Evolutionary conservation across 1,140 invertebrate species (phyloP), one percentile per base, ranked within the genome.

Genomic region (Chionoecetes opilio): DNA sequence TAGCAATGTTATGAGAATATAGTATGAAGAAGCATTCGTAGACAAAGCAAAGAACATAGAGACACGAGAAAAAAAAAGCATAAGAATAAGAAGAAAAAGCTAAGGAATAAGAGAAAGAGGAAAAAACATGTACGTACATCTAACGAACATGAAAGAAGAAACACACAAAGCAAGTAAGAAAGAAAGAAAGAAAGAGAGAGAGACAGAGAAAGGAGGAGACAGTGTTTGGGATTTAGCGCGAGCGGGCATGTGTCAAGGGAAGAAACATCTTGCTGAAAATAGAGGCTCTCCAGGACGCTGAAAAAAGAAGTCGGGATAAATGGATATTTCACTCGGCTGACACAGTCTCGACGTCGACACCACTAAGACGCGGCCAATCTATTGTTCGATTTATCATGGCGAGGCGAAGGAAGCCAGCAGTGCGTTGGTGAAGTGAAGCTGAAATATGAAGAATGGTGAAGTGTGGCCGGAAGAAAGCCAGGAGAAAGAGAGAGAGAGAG

Each of bases 391-490:
- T 75, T 75, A 75, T 75, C 63, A 75, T n/a, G 63, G 21, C n/a
- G 63, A 75, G n/a, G 26, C 11, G n/a, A n/a, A 75, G n/a, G n/a
- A n/a, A 75, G n/a, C 63, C n/a, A 75, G 21, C 11, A 75, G 63
- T n/a, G 11, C 11, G 63, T n/a, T 26, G 63, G 63, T 75, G 63
- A 75, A 26, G 63, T 75, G 63, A 75, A 26, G 63, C 63, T 75
- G 63, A 75, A 75, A 75, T 75, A 75, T 75, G 63, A 75, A 75
- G 63, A 75, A 75, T 75, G 63, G 63, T n/a, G 63, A 75, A 75
- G 63, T 75, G 63, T n/a, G 63, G 63, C 63, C 46, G 46, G 46
- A 53, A 0, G 0, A 11, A 9, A 17, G 21, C 11, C 5, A 14
- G 14, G 41, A 46, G 41, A 46, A 14, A 46, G 41, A 46, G 41